Evolutionary conservation across 1,140 invertebrate genomes (phyloP).

Genomic region (Drosophila albomicans): DNA sequence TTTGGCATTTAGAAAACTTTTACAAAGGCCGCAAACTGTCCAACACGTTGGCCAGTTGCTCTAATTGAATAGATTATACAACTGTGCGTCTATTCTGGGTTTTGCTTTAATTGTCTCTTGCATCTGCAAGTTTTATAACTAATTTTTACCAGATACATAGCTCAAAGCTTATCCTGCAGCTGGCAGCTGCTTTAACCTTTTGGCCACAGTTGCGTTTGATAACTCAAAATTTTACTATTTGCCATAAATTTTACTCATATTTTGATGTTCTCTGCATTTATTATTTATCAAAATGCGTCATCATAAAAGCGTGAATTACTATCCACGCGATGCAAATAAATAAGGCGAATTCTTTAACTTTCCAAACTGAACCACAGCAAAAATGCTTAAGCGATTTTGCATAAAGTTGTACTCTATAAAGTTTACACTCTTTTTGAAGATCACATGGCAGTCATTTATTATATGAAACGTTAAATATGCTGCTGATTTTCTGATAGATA

Average conservation of each 20-base stretch:
- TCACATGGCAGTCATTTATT: no score
- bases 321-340: slow-evolving; percentile 13
- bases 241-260: slow-evolving; percentile 53
- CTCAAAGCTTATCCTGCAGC: not conserved
- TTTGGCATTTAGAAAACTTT: slow-evolving; percentile 32
- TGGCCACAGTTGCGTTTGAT: slow-evolving; percentile 8
- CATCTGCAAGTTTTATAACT: slow-evolving; percentile 28
- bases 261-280: slow-evolving; percentile 57
- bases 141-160: slow-evolving; percentile 10
- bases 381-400: not conserved
- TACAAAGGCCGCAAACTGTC: slow-evolving; percentile 14
- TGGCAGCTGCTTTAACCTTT: slow-evolving; percentile 34
- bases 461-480: no score
- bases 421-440: no score
- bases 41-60: slow-evolving; percentile 21
- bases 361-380: not conserved
- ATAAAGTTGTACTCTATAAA: no score
- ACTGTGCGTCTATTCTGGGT: slow-evolving; percentile 1
- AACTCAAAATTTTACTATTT: slow-evolving; percentile 56
- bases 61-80: slow-evolving; percentile 67
- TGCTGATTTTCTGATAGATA: not conserved
- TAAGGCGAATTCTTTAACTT: not conserved
- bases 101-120: slow-evolving; percentile 46
- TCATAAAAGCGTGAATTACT: slow-evolving; percentile 63
- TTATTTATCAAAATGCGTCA: slow-evolving; percentile 67